phyloP scores from a whole-genome alignment of 2,113 vertebrate species.

The Capreolus pygargus region DNA sequence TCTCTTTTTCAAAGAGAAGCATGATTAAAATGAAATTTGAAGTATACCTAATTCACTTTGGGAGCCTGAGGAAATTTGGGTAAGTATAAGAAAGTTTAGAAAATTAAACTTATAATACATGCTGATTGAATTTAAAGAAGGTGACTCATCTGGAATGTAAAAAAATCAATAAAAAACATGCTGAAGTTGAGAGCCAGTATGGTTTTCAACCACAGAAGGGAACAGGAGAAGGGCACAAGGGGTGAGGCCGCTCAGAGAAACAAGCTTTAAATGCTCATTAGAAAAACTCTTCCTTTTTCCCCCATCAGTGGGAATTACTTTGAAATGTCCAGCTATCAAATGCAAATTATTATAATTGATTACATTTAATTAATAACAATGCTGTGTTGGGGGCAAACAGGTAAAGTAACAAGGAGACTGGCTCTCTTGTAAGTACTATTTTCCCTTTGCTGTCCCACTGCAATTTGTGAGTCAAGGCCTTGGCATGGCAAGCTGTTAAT shows the following conservation, averaged over 20 bases:
- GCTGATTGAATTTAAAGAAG: conserved; percentile 45
- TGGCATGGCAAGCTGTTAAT: background rate
- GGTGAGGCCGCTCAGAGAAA: background rate
- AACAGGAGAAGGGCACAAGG: background rate
- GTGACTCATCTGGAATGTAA: background rate
- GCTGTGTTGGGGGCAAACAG: background rate
- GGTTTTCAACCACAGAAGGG: background rate
- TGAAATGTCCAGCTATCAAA: background rate
- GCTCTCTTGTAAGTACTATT: background rate
- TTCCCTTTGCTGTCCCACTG: background rate
- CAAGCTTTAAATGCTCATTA: background rate
- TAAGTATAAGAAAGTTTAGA: conserved; percentile 24
- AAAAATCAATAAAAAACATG: background rate
- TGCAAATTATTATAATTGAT: background rate
- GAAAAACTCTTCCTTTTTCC: background rate
- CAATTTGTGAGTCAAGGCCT: background rate
- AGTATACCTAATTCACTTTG: conserved; percentile 4
- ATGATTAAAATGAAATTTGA: conserved; percentile 43
- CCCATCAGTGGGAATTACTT: background rate
- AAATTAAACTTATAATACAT: background rate
- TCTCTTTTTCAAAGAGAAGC: conserved; percentile 20
- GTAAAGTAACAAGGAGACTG: background rate
- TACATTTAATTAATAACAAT: background rate
- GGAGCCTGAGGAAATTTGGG: conserved; percentile 13
- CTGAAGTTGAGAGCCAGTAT: background rate